These are phyloP conservation scores for Pseudonaja textilis DNA, from an alignment of 2,113 vertebrate genomes.

Conservation along the genomic window DNA sequence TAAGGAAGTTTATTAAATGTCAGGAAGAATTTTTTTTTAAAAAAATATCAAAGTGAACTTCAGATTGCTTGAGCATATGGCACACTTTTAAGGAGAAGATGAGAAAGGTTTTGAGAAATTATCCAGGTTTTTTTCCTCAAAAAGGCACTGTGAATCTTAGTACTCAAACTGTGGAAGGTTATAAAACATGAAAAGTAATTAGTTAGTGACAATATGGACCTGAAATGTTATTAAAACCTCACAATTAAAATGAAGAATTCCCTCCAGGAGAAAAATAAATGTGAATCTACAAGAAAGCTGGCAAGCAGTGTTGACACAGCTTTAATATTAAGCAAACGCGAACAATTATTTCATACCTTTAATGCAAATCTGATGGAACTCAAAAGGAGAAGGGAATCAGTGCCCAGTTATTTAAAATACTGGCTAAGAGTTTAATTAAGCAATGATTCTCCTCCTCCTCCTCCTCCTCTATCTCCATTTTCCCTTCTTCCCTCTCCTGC, in stretches of 20 bases:
- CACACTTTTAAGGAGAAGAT: conserved; percentile 42
- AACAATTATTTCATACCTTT: neutral
- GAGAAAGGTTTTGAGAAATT: neutral
- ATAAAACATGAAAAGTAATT: conserved; percentile 51
- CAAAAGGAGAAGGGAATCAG: neutral
- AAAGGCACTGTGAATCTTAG: conserved; percentile 30
- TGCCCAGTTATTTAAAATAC: neutral
- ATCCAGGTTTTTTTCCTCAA: neutral
- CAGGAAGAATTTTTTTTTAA: neutral
- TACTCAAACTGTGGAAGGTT: conserved; percentile 29
- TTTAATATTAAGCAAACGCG: neutral
- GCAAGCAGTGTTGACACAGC: neutral
- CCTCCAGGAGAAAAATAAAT: conserved; percentile 35
- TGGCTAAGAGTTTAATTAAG: neutral
- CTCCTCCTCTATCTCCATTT: rapidly evolving
- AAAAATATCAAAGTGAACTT: conserved; percentile 24
- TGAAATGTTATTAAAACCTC: conserved; percentile 49
- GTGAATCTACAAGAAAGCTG: conserved; percentile 36
- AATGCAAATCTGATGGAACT: neutral
- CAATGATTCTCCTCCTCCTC: neutral
- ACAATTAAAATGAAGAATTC: conserved; percentile 57
- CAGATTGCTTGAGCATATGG: conserved; percentile 1
- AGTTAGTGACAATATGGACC: conserved; percentile 20
- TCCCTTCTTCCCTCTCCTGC: neutral
- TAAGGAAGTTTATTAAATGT: conserved; percentile 33